Conservation (phyloP, 1,140 invertebrate genomes). For the Harpegnathos saltator region DNA sequence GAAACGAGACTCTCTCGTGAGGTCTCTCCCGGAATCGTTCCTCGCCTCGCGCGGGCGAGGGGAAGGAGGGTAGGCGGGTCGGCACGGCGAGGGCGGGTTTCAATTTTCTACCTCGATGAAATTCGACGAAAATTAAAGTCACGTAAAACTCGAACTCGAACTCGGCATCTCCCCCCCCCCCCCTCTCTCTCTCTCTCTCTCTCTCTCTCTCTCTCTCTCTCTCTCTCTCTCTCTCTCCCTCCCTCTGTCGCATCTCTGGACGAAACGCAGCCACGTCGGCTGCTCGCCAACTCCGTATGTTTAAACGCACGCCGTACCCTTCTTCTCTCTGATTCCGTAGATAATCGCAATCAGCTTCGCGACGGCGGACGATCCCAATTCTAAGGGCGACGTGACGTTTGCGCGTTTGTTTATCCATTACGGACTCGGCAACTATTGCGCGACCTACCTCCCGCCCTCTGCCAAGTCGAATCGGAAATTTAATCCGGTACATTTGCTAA, state of each 20-base stretch:
- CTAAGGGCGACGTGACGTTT: constrained; percentile 34
- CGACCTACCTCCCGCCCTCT: too few species aligned
- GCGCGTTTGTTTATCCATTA: constrained; percentile 51
- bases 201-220: constrained; percentile 18
- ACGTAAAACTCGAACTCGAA: constrained; percentile 47
- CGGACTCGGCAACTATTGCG: constrained; percentile 2
- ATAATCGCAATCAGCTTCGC: constrained; percentile 54
- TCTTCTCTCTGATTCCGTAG: not conserved
- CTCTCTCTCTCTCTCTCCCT: constrained; percentile 16
- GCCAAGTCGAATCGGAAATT: constrained; percentile 36
- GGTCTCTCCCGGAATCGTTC: constrained; percentile 27
- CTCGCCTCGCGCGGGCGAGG: too few species aligned
- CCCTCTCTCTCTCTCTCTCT: constrained; percentile 27
- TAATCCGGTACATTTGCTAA: constrained; percentile 3
- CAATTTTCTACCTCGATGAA: constrained; percentile 58
- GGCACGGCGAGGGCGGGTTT: constrained; percentile 16
- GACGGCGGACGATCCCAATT: not conserved
- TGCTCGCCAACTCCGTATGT: constrained; percentile 42
- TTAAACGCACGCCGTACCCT: constrained; percentile 47
- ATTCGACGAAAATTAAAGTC: constrained; percentile 62
- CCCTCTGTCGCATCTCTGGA: constrained; percentile 28
- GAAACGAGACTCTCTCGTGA: constrained; percentile 8
- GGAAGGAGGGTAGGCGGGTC: too few species aligned
- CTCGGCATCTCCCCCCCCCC: not conserved
- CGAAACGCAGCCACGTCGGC: constrained; percentile 41